Percentiles rank a stretch among this genome's conserved stretches.
phyloP scores from a whole-genome alignment of 2,888 invertebrate genomes.

The Helleia helle region DNA sequence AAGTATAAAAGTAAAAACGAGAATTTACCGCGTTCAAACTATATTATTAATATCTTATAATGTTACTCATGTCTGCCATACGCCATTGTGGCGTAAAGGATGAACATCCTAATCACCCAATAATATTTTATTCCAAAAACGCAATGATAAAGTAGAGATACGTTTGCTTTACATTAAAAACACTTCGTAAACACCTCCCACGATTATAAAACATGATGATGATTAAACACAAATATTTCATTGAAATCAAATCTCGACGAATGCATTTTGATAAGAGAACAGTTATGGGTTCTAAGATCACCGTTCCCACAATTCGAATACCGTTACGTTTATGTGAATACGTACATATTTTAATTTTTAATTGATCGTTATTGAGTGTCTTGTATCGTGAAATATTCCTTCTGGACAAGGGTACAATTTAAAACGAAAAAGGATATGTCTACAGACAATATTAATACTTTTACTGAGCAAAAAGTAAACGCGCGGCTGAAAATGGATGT shows the following conservation, averaged over 20 bases:
- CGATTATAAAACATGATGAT: too few relatives aligned
- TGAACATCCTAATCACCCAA: too few relatives aligned
- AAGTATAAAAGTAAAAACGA: too few relatives aligned
- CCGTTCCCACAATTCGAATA: slow-evolving; percentile 1
- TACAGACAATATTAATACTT: slow-evolving; percentile 30
- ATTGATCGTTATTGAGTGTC: neutral
- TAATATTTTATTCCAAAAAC: too few relatives aligned
- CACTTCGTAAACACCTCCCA: too few relatives aligned
- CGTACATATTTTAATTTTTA: slow-evolving; percentile 2
- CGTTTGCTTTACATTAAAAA: too few relatives aligned
- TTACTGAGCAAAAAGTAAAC: slow-evolving; percentile 36
- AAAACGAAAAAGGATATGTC: slow-evolving; percentile 3
- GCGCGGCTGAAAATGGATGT: slow-evolving; percentile 36
- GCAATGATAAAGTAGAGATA: too few relatives aligned
- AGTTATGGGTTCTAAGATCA: slow-evolving; percentile 1
- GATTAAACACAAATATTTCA: neutral
- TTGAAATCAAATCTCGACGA: neutral
- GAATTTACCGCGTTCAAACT: too few relatives aligned
- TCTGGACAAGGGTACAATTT: neutral
- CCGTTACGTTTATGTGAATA: slow-evolving; percentile 4
- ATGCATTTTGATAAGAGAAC: neutral
- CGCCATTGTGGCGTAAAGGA: too few relatives aligned
- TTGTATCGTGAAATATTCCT: neutral
- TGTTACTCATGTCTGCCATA: too few relatives aligned
- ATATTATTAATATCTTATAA: too few relatives aligned